Evolutionary conservation across 2,888 invertebrate genomes (phyloP).

Genomic region (Sympetrum striolatum): DNA sequence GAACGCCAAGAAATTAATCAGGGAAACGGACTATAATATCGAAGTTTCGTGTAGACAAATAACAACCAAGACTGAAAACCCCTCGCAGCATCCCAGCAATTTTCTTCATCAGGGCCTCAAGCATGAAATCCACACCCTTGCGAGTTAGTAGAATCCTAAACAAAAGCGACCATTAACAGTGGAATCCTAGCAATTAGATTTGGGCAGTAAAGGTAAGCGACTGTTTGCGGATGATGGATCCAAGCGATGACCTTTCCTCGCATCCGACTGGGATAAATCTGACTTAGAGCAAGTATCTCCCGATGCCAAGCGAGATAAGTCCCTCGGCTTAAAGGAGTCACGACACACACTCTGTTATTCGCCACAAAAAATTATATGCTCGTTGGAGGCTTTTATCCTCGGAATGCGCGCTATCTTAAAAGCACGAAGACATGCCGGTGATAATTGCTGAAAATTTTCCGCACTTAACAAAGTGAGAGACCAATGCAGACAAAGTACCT

Average conservation of each 20-base stretch:
- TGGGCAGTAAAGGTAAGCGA: background rate
- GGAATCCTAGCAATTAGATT: background rate
- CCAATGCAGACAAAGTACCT: background rate
- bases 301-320: conserved; percentile 21
- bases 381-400: conserved; percentile 8
- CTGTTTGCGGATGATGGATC: background rate
- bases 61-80: too few relatives aligned
- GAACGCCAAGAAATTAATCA: too few relatives aligned
- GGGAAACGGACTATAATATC: too few relatives aligned
- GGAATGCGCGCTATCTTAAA: conserved; percentile 30
- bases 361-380: background rate
- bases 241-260: background rate
- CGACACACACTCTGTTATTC: background rate
- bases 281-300: conserved; percentile 1
- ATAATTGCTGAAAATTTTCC: conserved; percentile 29
- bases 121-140: too few relatives aligned
- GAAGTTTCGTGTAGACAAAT: too few relatives aligned
- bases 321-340: background rate
- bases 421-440: conserved; percentile 3
- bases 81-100: too few relatives aligned
- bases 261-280: background rate
- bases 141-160: too few relatives aligned
- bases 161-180: background rate
- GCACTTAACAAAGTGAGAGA: conserved; percentile 15
- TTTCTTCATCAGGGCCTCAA: too few relatives aligned